phyloP scores from a whole-genome alignment of 2,113 vertebrate genomes.

The Brachypodius melanocephalos region DNA sequence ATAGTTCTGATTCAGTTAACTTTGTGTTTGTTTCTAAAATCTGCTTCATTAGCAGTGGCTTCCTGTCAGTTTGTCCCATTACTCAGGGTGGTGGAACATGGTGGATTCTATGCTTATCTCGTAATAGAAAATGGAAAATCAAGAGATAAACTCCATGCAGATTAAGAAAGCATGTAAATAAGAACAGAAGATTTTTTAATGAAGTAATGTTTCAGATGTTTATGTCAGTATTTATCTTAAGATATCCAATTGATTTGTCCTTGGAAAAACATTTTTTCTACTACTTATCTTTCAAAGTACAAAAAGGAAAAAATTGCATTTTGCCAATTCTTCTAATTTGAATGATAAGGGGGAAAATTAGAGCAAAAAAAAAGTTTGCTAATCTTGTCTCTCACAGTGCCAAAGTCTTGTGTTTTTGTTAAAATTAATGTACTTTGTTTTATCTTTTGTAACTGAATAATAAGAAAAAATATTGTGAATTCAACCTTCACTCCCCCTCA shows the following conservation, averaged over 20 bases:
- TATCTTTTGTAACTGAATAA: neutral
- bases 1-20: neutral
- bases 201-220: neutral
- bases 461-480: neutral
- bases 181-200: neutral
- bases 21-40: neutral
- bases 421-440: constrained; percentile 33
- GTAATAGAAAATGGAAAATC: neutral
- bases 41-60: neutral
- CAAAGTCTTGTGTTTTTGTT: constrained; percentile 27
- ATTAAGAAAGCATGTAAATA: neutral
- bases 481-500: neutral
- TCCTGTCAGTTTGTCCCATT: neutral
- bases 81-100: neutral
- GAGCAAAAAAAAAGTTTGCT: constrained; percentile 20
- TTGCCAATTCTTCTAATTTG: constrained; percentile 14
- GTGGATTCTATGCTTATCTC: neutral
- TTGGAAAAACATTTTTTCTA: neutral
- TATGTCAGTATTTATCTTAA: neutral
- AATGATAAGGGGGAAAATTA: neutral
- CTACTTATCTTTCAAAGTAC: neutral
- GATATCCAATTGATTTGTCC: neutral
- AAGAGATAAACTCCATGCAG: neutral
- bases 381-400: neutral
- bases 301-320: constrained; percentile 15